Conservation (phyloP, 2,888 invertebrate genomes). For the Drosophila demipolita region DNA sequence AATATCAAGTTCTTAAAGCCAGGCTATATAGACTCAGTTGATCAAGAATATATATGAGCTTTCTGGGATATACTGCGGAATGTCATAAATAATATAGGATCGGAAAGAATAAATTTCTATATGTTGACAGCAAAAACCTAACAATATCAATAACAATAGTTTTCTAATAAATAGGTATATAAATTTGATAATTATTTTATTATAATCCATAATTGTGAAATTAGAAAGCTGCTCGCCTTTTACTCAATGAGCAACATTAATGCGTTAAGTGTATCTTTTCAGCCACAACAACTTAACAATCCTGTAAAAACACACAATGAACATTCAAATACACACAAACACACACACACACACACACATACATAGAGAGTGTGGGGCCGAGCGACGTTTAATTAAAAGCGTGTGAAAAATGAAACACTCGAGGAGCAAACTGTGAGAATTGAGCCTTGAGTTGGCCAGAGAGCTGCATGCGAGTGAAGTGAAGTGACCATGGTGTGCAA, state of each 20-base stretch:
- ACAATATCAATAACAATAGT: background rate
- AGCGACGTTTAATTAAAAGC: constrained; percentile 73
- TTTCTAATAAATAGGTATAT: background rate
- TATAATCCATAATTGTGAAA: constrained; percentile 24
- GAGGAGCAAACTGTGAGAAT: constrained; percentile 30
- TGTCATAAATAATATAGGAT: background rate
- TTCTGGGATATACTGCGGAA: background rate
- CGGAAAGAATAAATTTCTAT: background rate
- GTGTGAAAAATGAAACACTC: constrained; percentile 73
- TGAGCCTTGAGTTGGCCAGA: constrained; percentile 17
- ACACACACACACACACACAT: background rate
- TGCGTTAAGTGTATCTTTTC: constrained; percentile 17
- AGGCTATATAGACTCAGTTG: background rate
- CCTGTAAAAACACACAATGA: constrained; percentile 20
- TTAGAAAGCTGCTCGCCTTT: constrained; percentile 26
- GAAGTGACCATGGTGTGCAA: constrained; percentile 24
- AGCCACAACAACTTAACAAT: constrained; percentile 12
- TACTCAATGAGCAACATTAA: background rate
- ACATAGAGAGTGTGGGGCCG: constrained; percentile 21
- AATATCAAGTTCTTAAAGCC: background rate
- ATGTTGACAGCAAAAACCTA: background rate
- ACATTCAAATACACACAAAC: constrained; percentile 3
- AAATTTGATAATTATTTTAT: background rate
- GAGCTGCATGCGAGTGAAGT: constrained; percentile 13
- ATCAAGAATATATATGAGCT: background rate